Percentiles rank a stretch among this genome's conserved stretches.
These are phyloP conservation scores for Spisula subtruncata DNA, from an alignment of 2,888 invertebrate species.

Conservation along the genomic window DNA sequence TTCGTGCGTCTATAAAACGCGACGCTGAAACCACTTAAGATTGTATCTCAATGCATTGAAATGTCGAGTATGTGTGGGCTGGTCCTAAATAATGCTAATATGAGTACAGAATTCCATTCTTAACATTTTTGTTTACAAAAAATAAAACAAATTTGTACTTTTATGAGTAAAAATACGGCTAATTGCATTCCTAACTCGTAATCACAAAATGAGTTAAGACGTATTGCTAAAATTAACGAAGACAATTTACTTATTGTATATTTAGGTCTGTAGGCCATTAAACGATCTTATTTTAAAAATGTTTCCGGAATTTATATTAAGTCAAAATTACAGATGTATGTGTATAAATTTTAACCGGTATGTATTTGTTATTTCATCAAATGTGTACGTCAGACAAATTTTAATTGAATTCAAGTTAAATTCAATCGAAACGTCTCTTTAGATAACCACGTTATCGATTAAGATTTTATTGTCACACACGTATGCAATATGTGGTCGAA, in stretches of 20 bases:
- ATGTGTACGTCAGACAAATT: not conserved
- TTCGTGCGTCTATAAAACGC: not conserved
- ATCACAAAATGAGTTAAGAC: not conserved
- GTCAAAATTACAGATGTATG: too few relatives aligned
- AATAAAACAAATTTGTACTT: not conserved
- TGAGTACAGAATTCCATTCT: not conserved
- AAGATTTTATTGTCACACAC: not conserved
- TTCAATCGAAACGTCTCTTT: not conserved
- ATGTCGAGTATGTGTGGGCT: not conserved
- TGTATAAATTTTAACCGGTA: too few relatives aligned
- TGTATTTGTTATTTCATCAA: not conserved
- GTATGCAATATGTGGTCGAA: too few relatives aligned
- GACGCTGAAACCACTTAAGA: not conserved
- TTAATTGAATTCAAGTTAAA: not conserved
- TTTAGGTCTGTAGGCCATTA: too few relatives aligned
- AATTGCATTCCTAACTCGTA: constrained; percentile 8
- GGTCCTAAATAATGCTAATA: not conserved
- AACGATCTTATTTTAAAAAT: too few relatives aligned
- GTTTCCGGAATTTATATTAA: too few relatives aligned
- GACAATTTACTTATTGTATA: not conserved
- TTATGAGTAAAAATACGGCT: not conserved
- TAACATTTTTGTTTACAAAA: not conserved
- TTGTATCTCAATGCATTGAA: not conserved
- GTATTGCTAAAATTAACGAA: not conserved
- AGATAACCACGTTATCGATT: not conserved